These are phyloP conservation scores for Chaenogobius annularis DNA, from an alignment of 2,113 vertebrate species.

Conservation along the genomic window DNA sequence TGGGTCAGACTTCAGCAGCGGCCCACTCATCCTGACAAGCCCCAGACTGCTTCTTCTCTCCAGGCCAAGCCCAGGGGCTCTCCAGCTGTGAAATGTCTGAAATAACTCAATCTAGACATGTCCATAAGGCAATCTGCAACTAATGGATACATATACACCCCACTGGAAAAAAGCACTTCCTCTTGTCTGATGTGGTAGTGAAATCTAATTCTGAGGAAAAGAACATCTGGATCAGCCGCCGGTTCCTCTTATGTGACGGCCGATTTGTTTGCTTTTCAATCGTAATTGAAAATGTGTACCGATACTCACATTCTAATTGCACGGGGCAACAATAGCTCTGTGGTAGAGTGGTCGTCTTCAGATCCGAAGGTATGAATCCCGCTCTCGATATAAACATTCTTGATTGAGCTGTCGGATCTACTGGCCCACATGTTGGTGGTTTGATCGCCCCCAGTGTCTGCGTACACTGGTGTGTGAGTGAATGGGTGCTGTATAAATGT, in stretches of 20 bases:
- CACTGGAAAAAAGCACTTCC: not conserved
- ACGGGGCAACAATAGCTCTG: no score
- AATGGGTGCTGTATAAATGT: no score
- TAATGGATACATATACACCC: no score
- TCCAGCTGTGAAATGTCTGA: slow-evolving; percentile 11
- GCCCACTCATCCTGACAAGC: not conserved
- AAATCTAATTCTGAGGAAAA: not conserved
- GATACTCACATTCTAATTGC: no score
- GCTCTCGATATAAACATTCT: no score
- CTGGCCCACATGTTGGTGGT: no score
- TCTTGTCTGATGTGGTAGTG: not conserved
- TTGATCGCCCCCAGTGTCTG: no score
- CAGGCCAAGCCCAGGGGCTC: slow-evolving; percentile 12
- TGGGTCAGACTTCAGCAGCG: not conserved
- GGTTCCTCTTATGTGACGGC: not conserved
- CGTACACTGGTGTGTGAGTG: no score
- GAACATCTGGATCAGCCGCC: not conserved
- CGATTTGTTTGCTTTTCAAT: not conserved
- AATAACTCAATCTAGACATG: slow-evolving; percentile 7
- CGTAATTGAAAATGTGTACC: no score
- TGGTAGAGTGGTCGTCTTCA: no score
- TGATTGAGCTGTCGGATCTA: no score
- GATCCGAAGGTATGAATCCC: no score
- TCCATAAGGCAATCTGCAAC: not conserved
- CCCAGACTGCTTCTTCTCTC: slow-evolving; percentile 11